These are phyloP conservation scores for Hycleus cichorii DNA, from an alignment of 1,140 invertebrate species.

Conservation along the genomic window DNA sequence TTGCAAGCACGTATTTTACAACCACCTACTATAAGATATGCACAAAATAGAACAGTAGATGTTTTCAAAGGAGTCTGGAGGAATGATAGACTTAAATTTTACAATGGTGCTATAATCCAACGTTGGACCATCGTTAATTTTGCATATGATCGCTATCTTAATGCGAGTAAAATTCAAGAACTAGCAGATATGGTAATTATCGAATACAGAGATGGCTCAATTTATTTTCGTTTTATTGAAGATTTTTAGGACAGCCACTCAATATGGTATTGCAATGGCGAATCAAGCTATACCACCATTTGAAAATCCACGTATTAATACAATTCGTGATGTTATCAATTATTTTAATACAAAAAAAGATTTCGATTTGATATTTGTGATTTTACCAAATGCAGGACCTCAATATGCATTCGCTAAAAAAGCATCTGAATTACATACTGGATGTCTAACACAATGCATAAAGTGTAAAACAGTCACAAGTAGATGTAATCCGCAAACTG, in stretches of 20 bases:
- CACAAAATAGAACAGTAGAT: neutral
- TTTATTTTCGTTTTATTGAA: slow-evolving; percentile 9
- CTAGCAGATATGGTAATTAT: slow-evolving; percentile 22
- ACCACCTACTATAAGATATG: slow-evolving; percentile 49
- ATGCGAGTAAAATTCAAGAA: slow-evolving; percentile 6
- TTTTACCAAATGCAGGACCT: slow-evolving; percentile 42
- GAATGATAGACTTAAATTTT: slow-evolving; percentile 33
- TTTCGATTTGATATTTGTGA: slow-evolving; percentile 47
- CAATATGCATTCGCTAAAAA: slow-evolving; percentile 57
- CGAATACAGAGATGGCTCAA: neutral
- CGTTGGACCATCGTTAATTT: slow-evolving; percentile 42
- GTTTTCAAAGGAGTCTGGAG: slow-evolving; percentile 45
- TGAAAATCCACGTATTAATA: slow-evolving; percentile 5
- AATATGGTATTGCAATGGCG: slow-evolving; percentile 17
- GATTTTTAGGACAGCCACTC: slow-evolving; percentile 12
- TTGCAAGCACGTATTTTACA: slow-evolving; percentile 50
- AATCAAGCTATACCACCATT: slow-evolving; percentile 13
- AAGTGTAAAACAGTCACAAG: slow-evolving; percentile 50
- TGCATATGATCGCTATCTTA: slow-evolving; percentile 1
- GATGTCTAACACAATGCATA: slow-evolving; percentile 77
- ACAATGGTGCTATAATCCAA: slow-evolving; percentile 17
- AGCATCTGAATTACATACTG: slow-evolving; percentile 62
- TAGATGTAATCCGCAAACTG: slow-evolving; percentile 44
- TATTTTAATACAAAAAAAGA: slow-evolving; percentile 18
- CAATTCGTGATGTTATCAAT: slow-evolving; percentile 8